These are phyloP conservation scores for Argya squamiceps DNA, from an alignment of 2,797 vertebrate species.

Conservation along the genomic window DNA sequence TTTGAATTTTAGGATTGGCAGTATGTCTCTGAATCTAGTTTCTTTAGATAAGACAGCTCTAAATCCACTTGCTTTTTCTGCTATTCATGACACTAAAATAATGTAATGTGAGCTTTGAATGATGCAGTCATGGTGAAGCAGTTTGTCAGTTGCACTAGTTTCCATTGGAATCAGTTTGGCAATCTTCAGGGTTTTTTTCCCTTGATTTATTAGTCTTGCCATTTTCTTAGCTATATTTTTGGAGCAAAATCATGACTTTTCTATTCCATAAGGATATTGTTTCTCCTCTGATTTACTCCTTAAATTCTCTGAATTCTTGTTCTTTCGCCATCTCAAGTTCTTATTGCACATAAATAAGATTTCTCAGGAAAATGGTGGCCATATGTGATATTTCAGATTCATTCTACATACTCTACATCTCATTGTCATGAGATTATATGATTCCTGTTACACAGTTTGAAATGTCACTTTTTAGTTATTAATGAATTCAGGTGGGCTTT, in stretches of 20 bases:
- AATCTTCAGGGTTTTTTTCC: not conserved
- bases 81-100: not conserved
- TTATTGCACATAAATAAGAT: not conserved
- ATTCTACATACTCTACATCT: not conserved
- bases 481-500: rapidly evolving
- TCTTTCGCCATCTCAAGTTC: not conserved
- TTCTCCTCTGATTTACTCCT: not conserved
- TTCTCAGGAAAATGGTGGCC: not conserved
- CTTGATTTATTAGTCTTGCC: not conserved
- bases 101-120: conserved; percentile 6
- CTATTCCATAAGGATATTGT: not conserved
- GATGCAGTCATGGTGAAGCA: not conserved
- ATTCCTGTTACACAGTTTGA: rapidly evolving
- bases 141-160: not conserved
- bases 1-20: not conserved
- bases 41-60: not conserved
- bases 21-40: not conserved
- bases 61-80: not conserved
- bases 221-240: not conserved
- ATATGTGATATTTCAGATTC: not conserved
- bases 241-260: not conserved
- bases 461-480: not conserved
- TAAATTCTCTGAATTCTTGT: not conserved
- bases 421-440: not conserved
- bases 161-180: not conserved